Evolutionary conservation across 2,113 vertebrate genomes (phyloP), one percentile per base, ranked within the genome.

Genomic region (Cyphomyrus discorhynchus): DNA sequence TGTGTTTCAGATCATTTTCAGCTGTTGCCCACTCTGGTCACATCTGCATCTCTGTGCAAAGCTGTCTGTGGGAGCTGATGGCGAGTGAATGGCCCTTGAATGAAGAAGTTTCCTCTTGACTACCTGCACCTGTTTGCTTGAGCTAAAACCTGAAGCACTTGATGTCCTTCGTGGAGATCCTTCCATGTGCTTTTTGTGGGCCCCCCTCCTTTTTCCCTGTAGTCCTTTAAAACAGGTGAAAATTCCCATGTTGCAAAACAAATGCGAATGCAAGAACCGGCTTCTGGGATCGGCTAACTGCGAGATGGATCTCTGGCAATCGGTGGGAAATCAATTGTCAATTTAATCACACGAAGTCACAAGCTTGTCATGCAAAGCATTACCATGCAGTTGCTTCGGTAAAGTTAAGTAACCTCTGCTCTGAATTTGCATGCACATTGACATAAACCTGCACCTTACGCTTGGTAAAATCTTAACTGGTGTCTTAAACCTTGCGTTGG

Each of bases 1-100:
- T 96, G 89, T 96, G 95, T 96, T 96, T 94, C 96, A 96, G 96
- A 96, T 96, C 93, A 93, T 94, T 94, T 91, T 94, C 94, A 92
- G 94, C 95, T 95, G 94, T 96, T 42, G 31, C 85, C 94, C 83
- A 84, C 95, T 95, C 90, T 93, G 92, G 95, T 94, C 93, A 94
- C 94, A 90, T 94, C 95, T 94, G 94, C 95, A 94, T 94, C 95
- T 95, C 94, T 96, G 95, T 96, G 95, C 94, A 95, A 96, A 93
- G 93, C 92, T 94, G 93, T 96, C 94, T 96, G 94, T 95, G 96
- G 94, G 95, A 93, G 94, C 95, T 93, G 94, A 95, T 93, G 39
- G 93, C 92, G 90, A 93, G 93, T 94, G 92, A 94, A 90, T 91
- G 94, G 94, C 89, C 93, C 93, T 94, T 95, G 95, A 96, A 95